phyloP scores from a whole-genome alignment of 2,888 invertebrate species.

The Muschampia plurimacula region DNA sequence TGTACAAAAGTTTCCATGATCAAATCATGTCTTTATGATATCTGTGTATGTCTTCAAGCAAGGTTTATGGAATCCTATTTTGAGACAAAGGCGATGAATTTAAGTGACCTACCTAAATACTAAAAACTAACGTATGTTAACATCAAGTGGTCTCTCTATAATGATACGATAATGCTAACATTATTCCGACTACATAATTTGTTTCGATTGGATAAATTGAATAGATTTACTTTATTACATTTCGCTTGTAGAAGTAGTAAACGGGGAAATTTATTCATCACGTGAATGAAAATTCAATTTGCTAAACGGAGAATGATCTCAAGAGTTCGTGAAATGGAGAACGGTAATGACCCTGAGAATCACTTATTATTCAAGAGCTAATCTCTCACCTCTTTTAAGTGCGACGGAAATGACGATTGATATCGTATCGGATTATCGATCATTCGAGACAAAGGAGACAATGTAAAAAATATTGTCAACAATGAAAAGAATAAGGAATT shows the following conservation, averaged over 20 bases:
- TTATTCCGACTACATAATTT: neutral
- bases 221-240: conserved; percentile 3
- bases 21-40: too few relatives aligned
- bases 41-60: too few relatives aligned
- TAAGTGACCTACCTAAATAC: too few relatives aligned
- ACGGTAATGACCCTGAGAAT: conserved; percentile 15
- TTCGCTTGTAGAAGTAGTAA: conserved; percentile 13
- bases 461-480: neutral
- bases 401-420: conserved; percentile 15
- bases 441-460: conserved; percentile 9
- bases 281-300: conserved; percentile 26
- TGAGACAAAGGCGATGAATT: too few relatives aligned
- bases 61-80: too few relatives aligned
- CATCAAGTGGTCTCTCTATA: neutral
- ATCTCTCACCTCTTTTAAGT: conserved; percentile 4
- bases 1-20: too few relatives aligned
- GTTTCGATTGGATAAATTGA: conserved; percentile 5
- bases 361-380: conserved; percentile 22
- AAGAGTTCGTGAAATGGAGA: conserved; percentile 18
- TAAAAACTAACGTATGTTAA: too few relatives aligned
- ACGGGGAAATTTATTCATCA: conserved; percentile 30
- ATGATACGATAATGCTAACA: neutral
- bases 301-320: conserved; percentile 9
- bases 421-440: conserved; percentile 17
- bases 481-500: neutral